These are phyloP conservation scores for Tetragonisca angustula DNA, from an alignment of 2,888 invertebrate genomes.

Conservation along the genomic window DNA sequence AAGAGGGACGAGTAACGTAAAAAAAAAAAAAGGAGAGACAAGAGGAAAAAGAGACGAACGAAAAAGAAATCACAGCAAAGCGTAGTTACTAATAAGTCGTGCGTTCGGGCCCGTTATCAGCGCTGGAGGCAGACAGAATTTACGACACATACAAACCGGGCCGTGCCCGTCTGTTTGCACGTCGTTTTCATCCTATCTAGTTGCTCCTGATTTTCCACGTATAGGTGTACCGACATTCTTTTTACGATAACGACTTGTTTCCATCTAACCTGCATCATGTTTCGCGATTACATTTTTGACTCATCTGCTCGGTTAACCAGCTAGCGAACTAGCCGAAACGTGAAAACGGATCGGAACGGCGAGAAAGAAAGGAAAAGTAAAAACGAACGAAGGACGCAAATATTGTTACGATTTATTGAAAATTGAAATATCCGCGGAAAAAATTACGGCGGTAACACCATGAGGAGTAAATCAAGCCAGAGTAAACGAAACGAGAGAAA, in stretches of 20 bases:
- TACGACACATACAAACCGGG: slow-evolving; percentile 62
- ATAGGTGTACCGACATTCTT: slow-evolving; percentile 46
- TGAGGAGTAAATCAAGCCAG: not conserved
- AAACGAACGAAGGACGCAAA: not conserved
- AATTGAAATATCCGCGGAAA: not conserved
- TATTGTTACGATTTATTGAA: not conserved
- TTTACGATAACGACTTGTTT: slow-evolving; percentile 49
- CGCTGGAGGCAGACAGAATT: slow-evolving; percentile 62
- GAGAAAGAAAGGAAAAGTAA: not conserved
- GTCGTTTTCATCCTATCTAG: slow-evolving; percentile 65
- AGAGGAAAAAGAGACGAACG: not conserved
- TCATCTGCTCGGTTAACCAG: not conserved
- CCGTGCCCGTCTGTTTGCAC: slow-evolving; percentile 65
- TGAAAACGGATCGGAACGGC: not conserved
- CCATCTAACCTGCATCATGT: not conserved
- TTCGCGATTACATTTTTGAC: not conserved
- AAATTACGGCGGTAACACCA: not conserved
- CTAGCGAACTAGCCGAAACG: not conserved
- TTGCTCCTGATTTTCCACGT: slow-evolving; percentile 64
- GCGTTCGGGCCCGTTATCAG: slow-evolving; percentile 65
- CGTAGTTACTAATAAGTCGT: slow-evolving; percentile 55
- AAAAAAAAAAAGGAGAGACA: not conserved
- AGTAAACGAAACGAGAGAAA: not conserved
- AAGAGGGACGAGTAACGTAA: not conserved
- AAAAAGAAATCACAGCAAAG: slow-evolving; percentile 58